Evolutionary conservation across 2,113 vertebrate genomes (phyloP).

Genomic region (Rhodinocichla rosea): DNA sequence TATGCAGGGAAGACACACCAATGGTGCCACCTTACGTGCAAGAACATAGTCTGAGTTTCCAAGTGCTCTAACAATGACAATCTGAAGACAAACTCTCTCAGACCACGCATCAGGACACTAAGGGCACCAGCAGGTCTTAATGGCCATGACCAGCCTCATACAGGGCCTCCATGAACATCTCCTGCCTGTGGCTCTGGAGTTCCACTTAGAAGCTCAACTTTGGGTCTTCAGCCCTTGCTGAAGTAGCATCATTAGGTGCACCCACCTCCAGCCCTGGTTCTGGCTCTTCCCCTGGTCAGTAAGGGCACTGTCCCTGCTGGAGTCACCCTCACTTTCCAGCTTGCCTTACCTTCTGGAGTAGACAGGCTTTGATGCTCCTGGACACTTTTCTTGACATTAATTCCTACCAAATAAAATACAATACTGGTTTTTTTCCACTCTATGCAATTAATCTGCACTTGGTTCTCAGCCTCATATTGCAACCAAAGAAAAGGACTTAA

Average conservation of each 20-base stretch:
- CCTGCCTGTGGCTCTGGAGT: neutral
- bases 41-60: neutral
- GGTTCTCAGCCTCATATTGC: neutral
- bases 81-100: neutral
- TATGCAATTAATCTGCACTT: neutral
- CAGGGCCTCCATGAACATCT: accelerated
- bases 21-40: neutral
- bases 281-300: neutral
- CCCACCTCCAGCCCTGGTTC: neutral
- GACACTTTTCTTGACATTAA: neutral
- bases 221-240: neutral
- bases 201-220: neutral
- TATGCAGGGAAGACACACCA: neutral
- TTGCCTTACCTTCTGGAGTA: neutral
- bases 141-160: neutral
- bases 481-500: neutral
- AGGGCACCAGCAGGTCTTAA: neutral
- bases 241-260: accelerated
- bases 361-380: neutral
- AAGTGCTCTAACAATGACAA: neutral
- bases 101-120: neutral
- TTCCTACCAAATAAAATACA: neutral
- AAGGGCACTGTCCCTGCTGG: neutral
- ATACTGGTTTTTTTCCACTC: neutral
- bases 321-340: neutral